These are phyloP conservation scores for Phengaris alcon DNA, from an alignment of 2,888 invertebrate genomes.

Conservation along the genomic window DNA sequence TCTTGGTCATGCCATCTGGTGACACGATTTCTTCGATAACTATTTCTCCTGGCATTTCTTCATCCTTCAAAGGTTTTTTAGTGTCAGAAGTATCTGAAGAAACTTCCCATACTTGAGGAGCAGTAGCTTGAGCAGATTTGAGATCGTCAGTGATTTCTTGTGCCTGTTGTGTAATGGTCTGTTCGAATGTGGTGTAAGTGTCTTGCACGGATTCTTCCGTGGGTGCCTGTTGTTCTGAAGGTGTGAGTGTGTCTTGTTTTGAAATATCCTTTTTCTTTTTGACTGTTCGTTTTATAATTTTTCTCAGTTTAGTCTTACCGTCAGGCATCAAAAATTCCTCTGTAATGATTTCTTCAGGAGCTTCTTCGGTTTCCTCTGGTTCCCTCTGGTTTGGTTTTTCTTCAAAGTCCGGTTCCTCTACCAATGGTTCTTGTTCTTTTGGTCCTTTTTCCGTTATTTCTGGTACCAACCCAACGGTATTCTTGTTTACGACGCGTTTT, in stretches of 20 bases:
- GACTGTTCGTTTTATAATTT: slow-evolving; percentile 33
- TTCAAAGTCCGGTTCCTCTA: slow-evolving; percentile 41
- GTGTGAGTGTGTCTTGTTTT: slow-evolving; percentile 44
- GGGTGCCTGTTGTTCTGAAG: slow-evolving; percentile 39
- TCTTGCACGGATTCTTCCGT: slow-evolving; percentile 39
- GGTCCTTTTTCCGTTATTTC: slow-evolving; percentile 31
- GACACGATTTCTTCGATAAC: slow-evolving; percentile 33
- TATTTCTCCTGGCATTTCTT: slow-evolving; percentile 45
- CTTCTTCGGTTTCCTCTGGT: slow-evolving; percentile 40
- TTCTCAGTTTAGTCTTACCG: not conserved
- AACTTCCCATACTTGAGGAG: slow-evolving; percentile 46
- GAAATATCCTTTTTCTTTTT: slow-evolving; percentile 44
- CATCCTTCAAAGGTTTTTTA: slow-evolving; percentile 38
- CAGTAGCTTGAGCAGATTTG: slow-evolving; percentile 39
- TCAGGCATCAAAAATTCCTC: slow-evolving; percentile 45
- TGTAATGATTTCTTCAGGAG: slow-evolving; percentile 43
- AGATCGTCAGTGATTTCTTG: slow-evolving; percentile 47
- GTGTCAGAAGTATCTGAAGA: slow-evolving; percentile 38
- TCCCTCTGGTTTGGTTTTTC: slow-evolving; percentile 40
- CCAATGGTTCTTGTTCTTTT: slow-evolving; percentile 45
- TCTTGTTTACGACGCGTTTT: not conserved
- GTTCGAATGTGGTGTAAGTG: slow-evolving; percentile 40
- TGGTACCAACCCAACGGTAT: not conserved
- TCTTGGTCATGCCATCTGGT: not conserved
- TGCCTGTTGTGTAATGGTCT: slow-evolving; percentile 34